Percentiles rank a stretch among this genome's conserved stretches.
Conservation (phyloP, 2,888 invertebrate genomes). For the Eupithecia exiguata region DNA sequence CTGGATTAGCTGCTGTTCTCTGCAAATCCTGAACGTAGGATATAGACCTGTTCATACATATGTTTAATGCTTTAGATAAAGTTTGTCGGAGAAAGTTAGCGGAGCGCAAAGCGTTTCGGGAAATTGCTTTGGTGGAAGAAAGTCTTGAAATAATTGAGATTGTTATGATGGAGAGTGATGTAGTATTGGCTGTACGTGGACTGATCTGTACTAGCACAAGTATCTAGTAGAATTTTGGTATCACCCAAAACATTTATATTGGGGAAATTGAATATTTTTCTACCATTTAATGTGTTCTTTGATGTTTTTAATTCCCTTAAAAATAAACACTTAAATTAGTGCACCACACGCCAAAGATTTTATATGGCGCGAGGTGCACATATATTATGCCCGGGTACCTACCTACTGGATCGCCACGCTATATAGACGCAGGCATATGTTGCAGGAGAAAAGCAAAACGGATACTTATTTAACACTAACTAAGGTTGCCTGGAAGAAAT, state of each 20-base stretch:
- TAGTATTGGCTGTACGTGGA: too few species aligned
- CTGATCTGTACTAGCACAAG: neutral
- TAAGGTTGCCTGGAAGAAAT: too few species aligned
- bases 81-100: neutral
- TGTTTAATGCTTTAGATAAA: neutral
- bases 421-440: neutral
- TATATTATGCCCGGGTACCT: too few species aligned
- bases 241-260: neutral
- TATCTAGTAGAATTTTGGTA: neutral
- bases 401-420: neutral
- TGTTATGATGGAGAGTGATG: neutral
- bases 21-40: constrained; percentile 61
- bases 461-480: neutral
- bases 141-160: neutral
- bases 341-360: too few species aligned
- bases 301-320: too few species aligned
- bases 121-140: constrained; percentile 3
- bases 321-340: too few species aligned
- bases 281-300: too few species aligned
- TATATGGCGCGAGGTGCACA: too few species aligned
- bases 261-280: too few species aligned
- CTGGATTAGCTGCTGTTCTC: constrained; percentile 61
- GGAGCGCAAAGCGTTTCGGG: neutral
- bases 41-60: constrained; percentile 1
- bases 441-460: neutral